Conservation (phyloP, 1,140 invertebrate genomes). For the Arctopsyche grandis region DNA sequence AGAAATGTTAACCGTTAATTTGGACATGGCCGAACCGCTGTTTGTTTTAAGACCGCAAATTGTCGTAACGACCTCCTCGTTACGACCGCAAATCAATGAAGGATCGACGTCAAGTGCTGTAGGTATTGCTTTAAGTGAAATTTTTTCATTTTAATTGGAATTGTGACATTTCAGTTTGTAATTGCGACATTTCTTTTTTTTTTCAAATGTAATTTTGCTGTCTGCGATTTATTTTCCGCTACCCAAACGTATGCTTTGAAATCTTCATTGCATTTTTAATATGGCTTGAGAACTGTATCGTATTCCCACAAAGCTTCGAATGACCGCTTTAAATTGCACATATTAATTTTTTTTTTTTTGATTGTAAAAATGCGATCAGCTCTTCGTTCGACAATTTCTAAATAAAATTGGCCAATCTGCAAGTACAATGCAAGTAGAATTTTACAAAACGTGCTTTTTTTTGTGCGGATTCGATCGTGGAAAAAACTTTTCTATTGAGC, state of each 20-base stretch:
- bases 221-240: background rate
- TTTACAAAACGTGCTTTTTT: background rate
- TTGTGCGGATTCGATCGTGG: background rate
- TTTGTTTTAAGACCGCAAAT: slow-evolving; percentile 36
- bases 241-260: background rate
- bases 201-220: too few species aligned
- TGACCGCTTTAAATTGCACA: too few species aligned
- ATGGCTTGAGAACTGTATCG: too few species aligned
- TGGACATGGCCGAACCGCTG: background rate
- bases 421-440: background rate
- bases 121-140: background rate
- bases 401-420: background rate
- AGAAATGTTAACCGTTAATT: slow-evolving; percentile 22
- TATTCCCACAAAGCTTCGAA: too few species aligned
- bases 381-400: background rate
- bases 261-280: too few species aligned
- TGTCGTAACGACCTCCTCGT: background rate
- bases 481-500: background rate
- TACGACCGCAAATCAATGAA: slow-evolving; percentile 1
- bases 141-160: background rate
- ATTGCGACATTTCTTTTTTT: background rate
- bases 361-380: too few species aligned
- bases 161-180: background rate
- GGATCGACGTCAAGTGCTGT: background rate
- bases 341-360: too few species aligned